A percentile compares a stretch with the other conserved stretches of the same genome.
These are phyloP conservation scores for Monarcha castaneiventris DNA, from an alignment of 2,113 vertebrate genomes.

Conservation along the genomic window DNA sequence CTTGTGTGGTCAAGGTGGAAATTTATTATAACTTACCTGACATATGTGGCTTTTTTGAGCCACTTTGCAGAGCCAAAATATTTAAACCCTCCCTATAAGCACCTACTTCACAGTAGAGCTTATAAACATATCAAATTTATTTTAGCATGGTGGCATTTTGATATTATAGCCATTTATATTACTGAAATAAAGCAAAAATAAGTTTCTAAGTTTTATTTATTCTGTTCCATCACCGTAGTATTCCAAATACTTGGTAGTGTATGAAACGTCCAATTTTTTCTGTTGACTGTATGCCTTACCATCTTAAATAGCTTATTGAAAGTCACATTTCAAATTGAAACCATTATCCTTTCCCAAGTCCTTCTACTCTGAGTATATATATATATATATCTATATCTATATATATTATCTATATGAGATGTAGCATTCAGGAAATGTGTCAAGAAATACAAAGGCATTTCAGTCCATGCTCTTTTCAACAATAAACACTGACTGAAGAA, in stretches of 20 bases:
- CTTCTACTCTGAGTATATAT: not conserved
- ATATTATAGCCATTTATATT: not conserved
- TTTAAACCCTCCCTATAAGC: not conserved
- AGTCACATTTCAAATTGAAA: not conserved
- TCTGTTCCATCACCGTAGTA: not conserved
- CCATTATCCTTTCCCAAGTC: not conserved
- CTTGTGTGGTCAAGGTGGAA: not conserved
- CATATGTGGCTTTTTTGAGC: not conserved
- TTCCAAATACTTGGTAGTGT: not conserved
- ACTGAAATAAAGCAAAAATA: not conserved
- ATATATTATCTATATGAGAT: not conserved
- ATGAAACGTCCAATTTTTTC: not conserved
- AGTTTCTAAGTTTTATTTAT: not conserved
- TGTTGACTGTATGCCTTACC: not conserved
- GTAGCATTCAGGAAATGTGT: not conserved
- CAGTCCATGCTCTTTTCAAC: not conserved
- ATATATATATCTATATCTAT: not conserved
- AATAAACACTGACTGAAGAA: not conserved
- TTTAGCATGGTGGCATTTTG: not conserved
- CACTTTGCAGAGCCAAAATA: not conserved
- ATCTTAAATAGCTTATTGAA: not conserved
- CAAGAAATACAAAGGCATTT: not conserved
- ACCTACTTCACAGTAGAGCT: not conserved
- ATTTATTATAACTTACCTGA: not conserved
- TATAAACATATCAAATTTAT: not conserved